phyloP scores from a whole-genome alignment of 2,888 invertebrate genomes.

The Tetramorium bicarinatum region DNA sequence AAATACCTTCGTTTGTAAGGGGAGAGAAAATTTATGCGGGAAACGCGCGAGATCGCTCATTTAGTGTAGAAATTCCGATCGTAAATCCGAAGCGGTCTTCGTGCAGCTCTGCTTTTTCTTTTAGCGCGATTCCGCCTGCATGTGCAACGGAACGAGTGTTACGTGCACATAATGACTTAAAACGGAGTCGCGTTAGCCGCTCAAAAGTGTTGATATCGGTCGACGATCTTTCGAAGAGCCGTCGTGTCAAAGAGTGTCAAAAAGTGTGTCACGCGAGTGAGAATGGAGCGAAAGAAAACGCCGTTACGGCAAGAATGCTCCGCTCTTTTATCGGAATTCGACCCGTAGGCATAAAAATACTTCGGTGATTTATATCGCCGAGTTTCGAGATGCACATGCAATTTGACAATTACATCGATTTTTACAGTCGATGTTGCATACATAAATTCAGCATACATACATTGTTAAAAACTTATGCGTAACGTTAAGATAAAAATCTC shows the following conservation, averaged over 20 bases:
- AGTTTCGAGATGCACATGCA: neutral
- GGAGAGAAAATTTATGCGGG: slow-evolving; percentile 21
- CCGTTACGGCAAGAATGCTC: slow-evolving; percentile 36
- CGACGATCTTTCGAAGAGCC: slow-evolving; percentile 70
- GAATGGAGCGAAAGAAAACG: slow-evolving; percentile 19
- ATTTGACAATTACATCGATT: neutral
- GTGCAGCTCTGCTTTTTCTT: slow-evolving; percentile 31
- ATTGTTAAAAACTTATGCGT: neutral
- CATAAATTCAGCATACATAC: neutral
- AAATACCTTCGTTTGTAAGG: neutral
- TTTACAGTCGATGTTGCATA: neutral
- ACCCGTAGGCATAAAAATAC: slow-evolving; percentile 13
- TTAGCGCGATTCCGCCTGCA: slow-evolving; percentile 31
- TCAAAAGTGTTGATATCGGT: slow-evolving; percentile 72
- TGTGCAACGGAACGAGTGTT: slow-evolving; percentile 60
- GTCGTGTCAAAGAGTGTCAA: slow-evolving; percentile 68
- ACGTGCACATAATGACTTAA: slow-evolving; percentile 72
- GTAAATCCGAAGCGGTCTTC: slow-evolving; percentile 31
- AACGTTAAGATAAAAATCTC: slow-evolving; percentile 6
- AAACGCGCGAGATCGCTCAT: slow-evolving; percentile 33
- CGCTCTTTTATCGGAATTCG: slow-evolving; percentile 28
- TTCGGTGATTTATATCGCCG: slow-evolving; percentile 7
- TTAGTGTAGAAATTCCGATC: slow-evolving; percentile 8
- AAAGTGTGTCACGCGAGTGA: slow-evolving; percentile 75
- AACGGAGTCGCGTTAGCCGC: slow-evolving; percentile 43